Percentiles rank a stretch among this genome's conserved stretches.
phyloP scores from a whole-genome alignment of 2,113 vertebrate species.

The Xiphophorus hellerii region DNA sequence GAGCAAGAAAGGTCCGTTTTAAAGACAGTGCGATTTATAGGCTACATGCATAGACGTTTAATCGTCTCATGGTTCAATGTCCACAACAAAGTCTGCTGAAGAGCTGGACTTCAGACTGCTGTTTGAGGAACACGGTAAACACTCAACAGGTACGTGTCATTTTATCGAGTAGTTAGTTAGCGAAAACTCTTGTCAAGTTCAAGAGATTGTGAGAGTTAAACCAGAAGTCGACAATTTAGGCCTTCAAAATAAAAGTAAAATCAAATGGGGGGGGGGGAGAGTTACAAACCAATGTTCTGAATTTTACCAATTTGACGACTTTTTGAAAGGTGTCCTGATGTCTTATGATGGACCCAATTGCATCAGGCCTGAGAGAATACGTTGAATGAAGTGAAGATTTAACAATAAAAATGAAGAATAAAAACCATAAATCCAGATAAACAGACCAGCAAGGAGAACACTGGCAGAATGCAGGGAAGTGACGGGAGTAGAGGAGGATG shows the following conservation, averaged over 20 bases:
- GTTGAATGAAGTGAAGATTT: too few species aligned
- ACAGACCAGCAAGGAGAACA: too few species aligned
- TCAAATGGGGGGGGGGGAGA: too few species aligned
- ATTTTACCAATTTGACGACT: neutral
- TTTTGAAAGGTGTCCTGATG: neutral
- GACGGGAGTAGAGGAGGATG: too few species aligned
- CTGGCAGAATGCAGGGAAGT: too few species aligned
- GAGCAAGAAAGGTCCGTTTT: conserved; percentile 34
- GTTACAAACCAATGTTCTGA: neutral
- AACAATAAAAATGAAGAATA: too few species aligned
- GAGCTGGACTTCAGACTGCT: conserved; percentile 94
- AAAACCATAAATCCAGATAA: too few species aligned
- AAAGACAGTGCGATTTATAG: conserved; percentile 45
- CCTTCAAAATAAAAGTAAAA: conserved; percentile 27
- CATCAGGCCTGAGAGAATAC: too few species aligned
- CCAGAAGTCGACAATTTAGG: neutral
- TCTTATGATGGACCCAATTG: too few species aligned
- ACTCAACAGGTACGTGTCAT: conserved; percentile 79
- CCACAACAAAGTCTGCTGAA: conserved; percentile 85
- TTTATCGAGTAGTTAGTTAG: conserved; percentile 23
- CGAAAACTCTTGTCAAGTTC: neutral
- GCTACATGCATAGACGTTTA: conserved; percentile 7
- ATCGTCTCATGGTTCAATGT: conserved; percentile 81
- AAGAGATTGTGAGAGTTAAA: rapidly evolving
- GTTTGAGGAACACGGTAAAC: conserved; percentile 87